These are phyloP conservation scores for Falcaria lacertinaria DNA, from an alignment of 2,888 invertebrate species.

Conservation along the genomic window DNA sequence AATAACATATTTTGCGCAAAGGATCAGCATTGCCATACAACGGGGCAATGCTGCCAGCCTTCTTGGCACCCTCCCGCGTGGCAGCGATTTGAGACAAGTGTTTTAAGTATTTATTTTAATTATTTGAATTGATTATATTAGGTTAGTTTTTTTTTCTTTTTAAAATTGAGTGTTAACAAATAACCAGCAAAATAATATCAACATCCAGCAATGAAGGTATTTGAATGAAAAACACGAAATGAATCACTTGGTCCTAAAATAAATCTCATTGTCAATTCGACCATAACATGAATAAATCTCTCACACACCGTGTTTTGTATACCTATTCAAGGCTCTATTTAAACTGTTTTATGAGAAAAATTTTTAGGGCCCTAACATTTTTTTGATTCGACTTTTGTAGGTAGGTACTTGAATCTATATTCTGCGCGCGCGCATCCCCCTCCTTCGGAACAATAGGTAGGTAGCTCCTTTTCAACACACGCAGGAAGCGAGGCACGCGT, in stretches of 20 bases:
- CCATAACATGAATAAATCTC: conserved; percentile 4
- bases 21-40: no score
- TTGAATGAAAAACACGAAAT: no score
- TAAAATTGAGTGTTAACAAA: no score
- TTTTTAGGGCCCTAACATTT: conserved; percentile 36
- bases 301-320: conserved; percentile 20
- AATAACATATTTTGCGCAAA: no score
- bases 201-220: no score
- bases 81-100: no score
- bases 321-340: conserved; percentile 24
- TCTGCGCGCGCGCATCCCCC: conserved; percentile 65
- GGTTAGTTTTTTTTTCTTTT: no score
- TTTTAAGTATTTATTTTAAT: no score
- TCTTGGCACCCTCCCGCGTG: no score
- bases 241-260: neutral
- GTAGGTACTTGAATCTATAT: conserved; percentile 46
- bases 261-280: conserved; percentile 3
- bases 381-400: conserved; percentile 57
- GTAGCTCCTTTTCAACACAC: conserved; percentile 66
- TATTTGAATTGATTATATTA: no score
- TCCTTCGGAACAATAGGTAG: conserved; percentile 68
- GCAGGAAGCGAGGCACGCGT: conserved; percentile 73
- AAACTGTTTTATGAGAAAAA: conserved; percentile 14
- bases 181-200: no score
- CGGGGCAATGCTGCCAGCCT: no score